Evolutionary conservation across 2,797 vertebrate species (phyloP).

Genomic region (Tokudaia muenninki): DNA sequence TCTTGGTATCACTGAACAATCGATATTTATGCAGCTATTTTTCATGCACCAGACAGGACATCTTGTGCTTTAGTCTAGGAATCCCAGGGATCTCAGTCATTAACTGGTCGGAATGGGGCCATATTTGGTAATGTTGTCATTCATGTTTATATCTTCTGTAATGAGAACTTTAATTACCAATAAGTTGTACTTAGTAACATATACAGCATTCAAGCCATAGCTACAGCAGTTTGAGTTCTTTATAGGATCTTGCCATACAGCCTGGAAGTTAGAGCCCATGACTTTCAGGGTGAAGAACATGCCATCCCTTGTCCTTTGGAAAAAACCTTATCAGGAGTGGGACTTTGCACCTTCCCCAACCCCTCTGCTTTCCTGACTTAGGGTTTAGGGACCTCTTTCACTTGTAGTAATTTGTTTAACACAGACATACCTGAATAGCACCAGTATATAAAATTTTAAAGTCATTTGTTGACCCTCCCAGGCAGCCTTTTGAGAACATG

Average conservation of each 20-base stretch:
- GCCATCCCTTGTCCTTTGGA: neutral
- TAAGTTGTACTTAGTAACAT: constrained; percentile 24
- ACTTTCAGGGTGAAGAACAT: neutral
- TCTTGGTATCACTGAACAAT: neutral
- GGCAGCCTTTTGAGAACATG: constrained; percentile 1
- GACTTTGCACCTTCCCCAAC: neutral
- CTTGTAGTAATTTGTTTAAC: constrained; percentile 12
- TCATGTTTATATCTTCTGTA: constrained; percentile 5
- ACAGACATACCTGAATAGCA: constrained; percentile 21
- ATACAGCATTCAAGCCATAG: neutral
- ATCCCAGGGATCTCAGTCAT: neutral
- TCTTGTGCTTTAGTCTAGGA: neutral
- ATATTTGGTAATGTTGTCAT: constrained; percentile 47
- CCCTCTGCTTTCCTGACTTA: neutral
- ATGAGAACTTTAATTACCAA: constrained; percentile 32
- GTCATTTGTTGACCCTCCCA: constrained; percentile 1
- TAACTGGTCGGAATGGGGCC: neutral
- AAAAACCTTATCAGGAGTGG: neutral
- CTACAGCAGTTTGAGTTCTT: neutral
- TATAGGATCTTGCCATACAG: neutral
- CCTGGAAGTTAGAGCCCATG: neutral
- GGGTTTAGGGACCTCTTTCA: neutral
- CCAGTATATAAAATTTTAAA: constrained; percentile 8
- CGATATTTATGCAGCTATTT: constrained; percentile 6
- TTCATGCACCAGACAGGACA: neutral